These are phyloP conservation scores for Copidosoma floridanum DNA, from an alignment of 1,140 invertebrate species.

Conservation along the genomic window DNA sequence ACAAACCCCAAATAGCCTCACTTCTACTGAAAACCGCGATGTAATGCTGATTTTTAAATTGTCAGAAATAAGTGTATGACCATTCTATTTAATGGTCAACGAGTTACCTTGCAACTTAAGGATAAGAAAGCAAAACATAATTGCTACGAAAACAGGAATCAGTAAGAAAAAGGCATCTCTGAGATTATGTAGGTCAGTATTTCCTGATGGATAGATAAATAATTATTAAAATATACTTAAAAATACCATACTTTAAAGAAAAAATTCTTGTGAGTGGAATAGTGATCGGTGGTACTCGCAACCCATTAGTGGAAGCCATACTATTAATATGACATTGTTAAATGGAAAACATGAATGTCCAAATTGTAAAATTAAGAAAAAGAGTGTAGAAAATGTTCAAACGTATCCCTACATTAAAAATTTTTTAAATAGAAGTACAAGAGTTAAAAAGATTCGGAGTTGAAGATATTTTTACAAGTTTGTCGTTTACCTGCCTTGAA, in stretches of 20 bases:
- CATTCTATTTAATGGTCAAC: conserved; percentile 35
- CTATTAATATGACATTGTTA: conserved; percentile 25
- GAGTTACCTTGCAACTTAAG: conserved; percentile 20
- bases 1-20: conserved; percentile 16
- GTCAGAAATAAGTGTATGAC: conserved; percentile 38
- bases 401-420: neutral
- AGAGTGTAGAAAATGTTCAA: neutral
- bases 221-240: conserved; percentile 1
- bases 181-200: conserved; percentile 8
- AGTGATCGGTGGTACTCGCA: conserved; percentile 18
- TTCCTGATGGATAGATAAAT: neutral
- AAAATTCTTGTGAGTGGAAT: neutral
- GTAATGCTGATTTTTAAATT: conserved; percentile 37
- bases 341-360: conserved; percentile 24
- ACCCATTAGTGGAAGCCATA: conserved; percentile 18
- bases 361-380: neutral
- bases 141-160: conserved; percentile 17
- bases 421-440: conserved; percentile 14
- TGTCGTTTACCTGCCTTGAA: conserved; percentile 24
- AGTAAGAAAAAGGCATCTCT: conserved; percentile 12
- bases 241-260: neutral
- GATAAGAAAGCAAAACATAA: conserved; percentile 16
- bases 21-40: conserved; percentile 33
- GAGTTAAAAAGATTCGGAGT: conserved; percentile 20
- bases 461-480: conserved; percentile 24